Evolutionary conservation across 2,113 vertebrate species (phyloP).

Genomic region (Galemys pyrenaicus): DNA sequence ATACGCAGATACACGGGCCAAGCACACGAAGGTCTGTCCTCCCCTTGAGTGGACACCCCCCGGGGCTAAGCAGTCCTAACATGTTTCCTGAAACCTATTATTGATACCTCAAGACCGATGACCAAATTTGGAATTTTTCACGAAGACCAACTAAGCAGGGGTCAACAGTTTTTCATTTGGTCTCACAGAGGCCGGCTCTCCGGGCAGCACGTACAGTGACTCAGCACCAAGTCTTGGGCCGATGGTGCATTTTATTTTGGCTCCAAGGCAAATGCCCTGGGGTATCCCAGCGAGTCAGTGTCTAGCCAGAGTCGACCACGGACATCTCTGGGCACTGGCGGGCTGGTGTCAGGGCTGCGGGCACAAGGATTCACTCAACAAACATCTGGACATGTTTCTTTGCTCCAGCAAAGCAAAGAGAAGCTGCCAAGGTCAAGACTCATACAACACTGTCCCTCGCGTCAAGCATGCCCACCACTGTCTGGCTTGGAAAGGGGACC

Average conservation of each 20-base stretch:
- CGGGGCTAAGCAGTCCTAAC: background rate
- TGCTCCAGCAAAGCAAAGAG: no score
- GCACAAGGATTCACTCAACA: background rate
- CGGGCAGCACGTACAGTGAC: background rate
- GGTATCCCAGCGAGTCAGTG: background rate
- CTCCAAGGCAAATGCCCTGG: background rate
- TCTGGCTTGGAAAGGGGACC: background rate
- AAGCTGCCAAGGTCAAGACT: background rate
- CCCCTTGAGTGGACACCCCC: background rate
- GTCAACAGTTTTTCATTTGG: background rate
- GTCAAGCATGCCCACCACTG: background rate
- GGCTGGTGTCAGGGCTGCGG: background rate
- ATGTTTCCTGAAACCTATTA: background rate
- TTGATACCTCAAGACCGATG: background rate
- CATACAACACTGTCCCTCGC: rapidly evolving
- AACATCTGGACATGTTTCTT: background rate
- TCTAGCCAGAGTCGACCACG: background rate
- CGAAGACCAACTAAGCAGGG: background rate
- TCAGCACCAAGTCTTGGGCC: background rate
- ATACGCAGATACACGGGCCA: background rate
- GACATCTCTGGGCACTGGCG: background rate
- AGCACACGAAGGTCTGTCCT: background rate
- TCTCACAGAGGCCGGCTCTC: background rate
- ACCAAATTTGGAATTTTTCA: background rate
- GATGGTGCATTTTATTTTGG: background rate